A percentile compares a stretch with the other conserved stretches of the same genome.
These are phyloP conservation scores for Rhinoderma darwinii DNA, from an alignment of 2,113 vertebrate genomes.

Conservation along the genomic window DNA sequence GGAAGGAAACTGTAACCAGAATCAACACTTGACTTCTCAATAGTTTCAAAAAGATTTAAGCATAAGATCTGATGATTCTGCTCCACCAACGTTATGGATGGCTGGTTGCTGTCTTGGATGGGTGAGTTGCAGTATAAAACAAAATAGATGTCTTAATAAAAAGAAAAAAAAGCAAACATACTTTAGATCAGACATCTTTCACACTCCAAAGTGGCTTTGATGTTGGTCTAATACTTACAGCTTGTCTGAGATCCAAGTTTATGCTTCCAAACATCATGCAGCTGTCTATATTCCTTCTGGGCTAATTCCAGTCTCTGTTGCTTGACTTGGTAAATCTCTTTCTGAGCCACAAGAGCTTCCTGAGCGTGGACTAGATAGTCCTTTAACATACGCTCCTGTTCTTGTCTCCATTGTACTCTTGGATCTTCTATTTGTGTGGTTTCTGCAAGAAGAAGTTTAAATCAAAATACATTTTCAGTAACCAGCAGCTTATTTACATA, in stretches of 20 bases:
- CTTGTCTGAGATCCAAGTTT: conserved; percentile 93
- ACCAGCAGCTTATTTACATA: neutral
- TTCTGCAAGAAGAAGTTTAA: conserved; percentile 68
- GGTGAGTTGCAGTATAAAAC: neutral
- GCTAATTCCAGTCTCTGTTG: conserved; percentile 92
- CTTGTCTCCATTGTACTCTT: conserved; percentile 91
- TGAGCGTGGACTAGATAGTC: conserved; percentile 93
- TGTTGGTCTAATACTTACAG: conserved; percentile 78
- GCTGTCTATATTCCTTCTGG: conserved; percentile 92
- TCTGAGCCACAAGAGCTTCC: conserved; percentile 91
- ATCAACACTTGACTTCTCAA: neutral
- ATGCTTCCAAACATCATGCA: conserved; percentile 92
- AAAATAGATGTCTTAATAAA: neutral
- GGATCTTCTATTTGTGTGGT: conserved; percentile 98
- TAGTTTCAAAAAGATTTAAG: neutral
- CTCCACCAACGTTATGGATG: neutral
- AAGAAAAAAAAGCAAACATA: neutral
- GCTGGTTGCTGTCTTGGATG: neutral
- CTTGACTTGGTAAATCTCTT: conserved; percentile 97
- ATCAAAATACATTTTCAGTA: neutral
- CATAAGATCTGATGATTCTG: neutral
- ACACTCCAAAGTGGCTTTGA: neutral
- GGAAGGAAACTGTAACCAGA: neutral
- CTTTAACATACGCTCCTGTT: conserved; percentile 95
- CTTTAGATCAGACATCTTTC: neutral